A percentile compares a stretch with the other conserved stretches of the same genome.
These are phyloP conservation scores for Aldrovandia affinis DNA, from an alignment of 2,797 vertebrate genomes.

Conservation along the genomic window DNA sequence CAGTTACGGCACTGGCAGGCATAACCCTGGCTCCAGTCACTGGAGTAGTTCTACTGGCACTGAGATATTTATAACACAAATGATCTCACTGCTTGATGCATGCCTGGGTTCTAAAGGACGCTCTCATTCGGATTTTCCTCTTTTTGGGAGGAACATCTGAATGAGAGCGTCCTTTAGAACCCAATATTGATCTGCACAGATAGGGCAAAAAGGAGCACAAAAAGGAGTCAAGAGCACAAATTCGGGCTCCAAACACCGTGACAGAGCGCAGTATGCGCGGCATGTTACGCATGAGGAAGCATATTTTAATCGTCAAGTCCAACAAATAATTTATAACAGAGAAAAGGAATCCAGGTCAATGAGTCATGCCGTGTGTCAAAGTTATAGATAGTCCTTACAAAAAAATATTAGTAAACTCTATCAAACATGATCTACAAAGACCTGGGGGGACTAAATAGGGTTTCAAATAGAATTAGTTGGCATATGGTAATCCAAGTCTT, in stretches of 20 bases:
- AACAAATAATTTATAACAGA: constrained; percentile 39
- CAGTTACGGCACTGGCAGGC: constrained; percentile 65
- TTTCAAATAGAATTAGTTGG: constrained; percentile 25
- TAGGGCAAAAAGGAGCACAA: constrained; percentile 57
- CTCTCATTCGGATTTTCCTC: constrained; percentile 55
- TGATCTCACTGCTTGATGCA: constrained; percentile 84
- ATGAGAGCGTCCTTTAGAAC: constrained; percentile 65
- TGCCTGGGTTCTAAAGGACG: constrained; percentile 74
- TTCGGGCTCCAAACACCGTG: constrained; percentile 46
- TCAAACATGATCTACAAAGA: constrained; percentile 22
- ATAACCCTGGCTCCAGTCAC: constrained; percentile 72
- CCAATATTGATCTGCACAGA: constrained; percentile 48
- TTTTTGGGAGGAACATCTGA: too few species aligned
- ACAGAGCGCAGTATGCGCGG: constrained; percentile 57
- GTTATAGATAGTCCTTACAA: background rate
- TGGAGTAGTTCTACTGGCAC: constrained; percentile 68
- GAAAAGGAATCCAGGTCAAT: constrained; percentile 12
- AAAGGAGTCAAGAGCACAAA: constrained; percentile 39
- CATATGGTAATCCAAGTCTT: constrained; percentile 14
- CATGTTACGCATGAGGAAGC: constrained; percentile 68
- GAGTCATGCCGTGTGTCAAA: constrained; percentile 25
- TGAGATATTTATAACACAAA: constrained; percentile 89
- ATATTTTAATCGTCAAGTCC: constrained; percentile 28
- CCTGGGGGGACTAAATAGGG: background rate
- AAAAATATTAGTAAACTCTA: constrained; percentile 26